Conservation (phyloP, 2,113 vertebrate genomes). For the Desmodus rotundus region DNA sequence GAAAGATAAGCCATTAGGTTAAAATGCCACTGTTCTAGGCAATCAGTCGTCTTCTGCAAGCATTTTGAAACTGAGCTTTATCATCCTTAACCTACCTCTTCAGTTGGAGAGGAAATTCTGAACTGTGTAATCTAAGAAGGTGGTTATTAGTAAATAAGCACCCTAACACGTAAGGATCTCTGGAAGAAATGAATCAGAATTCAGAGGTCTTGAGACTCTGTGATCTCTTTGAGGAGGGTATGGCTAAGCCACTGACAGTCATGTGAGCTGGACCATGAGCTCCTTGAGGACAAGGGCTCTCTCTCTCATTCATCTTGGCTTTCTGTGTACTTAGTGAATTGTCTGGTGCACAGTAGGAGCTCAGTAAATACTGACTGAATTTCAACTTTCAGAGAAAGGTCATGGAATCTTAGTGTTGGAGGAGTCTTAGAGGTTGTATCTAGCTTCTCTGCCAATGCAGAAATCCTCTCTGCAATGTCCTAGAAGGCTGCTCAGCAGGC, state of each 20-base stretch:
- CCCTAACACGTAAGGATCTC: not conserved
- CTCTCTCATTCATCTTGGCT: not conserved
- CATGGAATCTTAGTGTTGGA: not conserved
- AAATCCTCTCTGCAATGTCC: not conserved
- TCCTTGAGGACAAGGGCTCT: not conserved
- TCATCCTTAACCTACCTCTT: not conserved
- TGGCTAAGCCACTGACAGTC: not conserved
- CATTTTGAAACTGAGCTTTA: constrained; percentile 18
- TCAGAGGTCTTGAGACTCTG: not conserved
- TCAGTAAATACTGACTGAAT: not conserved
- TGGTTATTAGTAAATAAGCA: not conserved
- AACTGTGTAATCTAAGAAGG: not conserved
- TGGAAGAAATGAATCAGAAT: not conserved
- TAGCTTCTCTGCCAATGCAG: not conserved
- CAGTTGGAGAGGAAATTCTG: not conserved
- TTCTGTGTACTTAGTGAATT: not conserved
- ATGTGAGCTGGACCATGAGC: not conserved
- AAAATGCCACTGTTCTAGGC: constrained; percentile 21
- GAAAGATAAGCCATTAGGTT: constrained; percentile 47
- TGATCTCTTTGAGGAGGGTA: not conserved
- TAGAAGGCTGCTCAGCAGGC: not conserved
- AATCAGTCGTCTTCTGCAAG: not conserved
- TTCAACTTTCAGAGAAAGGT: not conserved
- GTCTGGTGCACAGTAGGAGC: not conserved
- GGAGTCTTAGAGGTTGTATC: not conserved